Conservation (phyloP, 2,113 vertebrate genomes). For the Phylloscopus trochiloides region DNA sequence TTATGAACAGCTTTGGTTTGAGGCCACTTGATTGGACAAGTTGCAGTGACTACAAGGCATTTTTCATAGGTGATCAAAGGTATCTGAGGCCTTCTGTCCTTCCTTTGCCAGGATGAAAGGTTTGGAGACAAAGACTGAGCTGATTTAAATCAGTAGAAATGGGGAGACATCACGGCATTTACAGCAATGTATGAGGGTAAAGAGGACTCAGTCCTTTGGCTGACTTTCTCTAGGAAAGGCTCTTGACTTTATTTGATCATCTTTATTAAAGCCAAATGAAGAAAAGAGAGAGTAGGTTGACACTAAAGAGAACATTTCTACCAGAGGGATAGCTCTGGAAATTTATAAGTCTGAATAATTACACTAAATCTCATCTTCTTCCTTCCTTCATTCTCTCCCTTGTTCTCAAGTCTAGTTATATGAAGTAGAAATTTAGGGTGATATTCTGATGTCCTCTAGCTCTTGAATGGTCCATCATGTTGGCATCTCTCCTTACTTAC, state of each 20-base stretch:
- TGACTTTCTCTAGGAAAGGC: neutral
- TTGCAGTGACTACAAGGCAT: neutral
- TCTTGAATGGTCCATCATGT: neutral
- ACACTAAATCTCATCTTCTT: neutral
- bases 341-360: neutral
- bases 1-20: conserved; percentile 27
- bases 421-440: neutral
- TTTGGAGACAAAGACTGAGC: neutral
- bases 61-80: neutral
- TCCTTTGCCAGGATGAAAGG: neutral
- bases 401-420: neutral
- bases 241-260: neutral
- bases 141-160: conserved; percentile 2
- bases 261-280: neutral
- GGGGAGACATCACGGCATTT: neutral
- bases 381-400: neutral
- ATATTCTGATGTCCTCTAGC: neutral
- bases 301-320: neutral
- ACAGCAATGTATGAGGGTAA: neutral
- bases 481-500: neutral
- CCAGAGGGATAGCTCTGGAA: neutral
- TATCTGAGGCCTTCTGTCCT: neutral
- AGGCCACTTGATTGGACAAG: neutral
- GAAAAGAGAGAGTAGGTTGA: neutral
- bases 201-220: neutral